A percentile compares a stretch with the other conserved stretches of the same genome.
These are phyloP conservation scores for Caenorhabditis panamensis DNA, from an alignment of 2,888 invertebrate species.

Conservation along the genomic window DNA sequence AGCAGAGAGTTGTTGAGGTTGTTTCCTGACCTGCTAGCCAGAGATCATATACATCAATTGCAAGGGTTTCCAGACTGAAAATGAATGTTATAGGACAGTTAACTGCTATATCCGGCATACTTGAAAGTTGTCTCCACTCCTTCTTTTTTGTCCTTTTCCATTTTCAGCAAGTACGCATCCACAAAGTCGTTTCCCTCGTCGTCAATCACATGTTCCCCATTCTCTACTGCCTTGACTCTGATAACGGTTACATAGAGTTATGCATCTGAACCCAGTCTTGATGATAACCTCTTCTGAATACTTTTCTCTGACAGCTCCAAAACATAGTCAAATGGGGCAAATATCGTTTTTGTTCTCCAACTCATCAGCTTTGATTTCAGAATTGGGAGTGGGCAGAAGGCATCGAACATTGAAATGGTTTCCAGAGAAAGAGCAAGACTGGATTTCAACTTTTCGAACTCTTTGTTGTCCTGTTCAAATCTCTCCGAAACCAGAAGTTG, in stretches of 20 bases:
- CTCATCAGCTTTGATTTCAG: slow-evolving; percentile 33
- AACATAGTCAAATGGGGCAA: slow-evolving; percentile 20
- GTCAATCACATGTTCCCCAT: slow-evolving; percentile 24
- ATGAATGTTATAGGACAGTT: background rate
- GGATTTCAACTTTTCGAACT: slow-evolving; percentile 49
- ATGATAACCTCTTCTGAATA: slow-evolving; percentile 18
- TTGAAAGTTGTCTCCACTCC: slow-evolving; percentile 35
- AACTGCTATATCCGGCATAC: too few relatives aligned
- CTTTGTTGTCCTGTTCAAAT: slow-evolving; percentile 34
- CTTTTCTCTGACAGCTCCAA: slow-evolving; percentile 6
- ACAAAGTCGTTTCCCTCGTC: slow-evolving; percentile 61
- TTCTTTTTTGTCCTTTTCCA: slow-evolving; percentile 54
- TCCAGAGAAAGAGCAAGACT: slow-evolving; percentile 45
- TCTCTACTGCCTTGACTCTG: slow-evolving; percentile 28
- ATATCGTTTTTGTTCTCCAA: slow-evolving; percentile 24
- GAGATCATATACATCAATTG: slow-evolving; percentile 61
- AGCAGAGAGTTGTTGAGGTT: slow-evolving; percentile 61
- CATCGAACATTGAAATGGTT: slow-evolving; percentile 36
- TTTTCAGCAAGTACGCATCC: slow-evolving; percentile 60
- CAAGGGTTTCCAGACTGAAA: slow-evolving; percentile 49
- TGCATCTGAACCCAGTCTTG: too few relatives aligned
- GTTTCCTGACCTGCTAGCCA: slow-evolving; percentile 72
- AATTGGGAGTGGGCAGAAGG: slow-evolving; percentile 32
- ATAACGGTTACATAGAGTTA: background rate
- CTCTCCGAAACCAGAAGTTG: slow-evolving; percentile 32